Conservation (phyloP, 2,797 vertebrate species). For the Danio aesculapii region DNA sequence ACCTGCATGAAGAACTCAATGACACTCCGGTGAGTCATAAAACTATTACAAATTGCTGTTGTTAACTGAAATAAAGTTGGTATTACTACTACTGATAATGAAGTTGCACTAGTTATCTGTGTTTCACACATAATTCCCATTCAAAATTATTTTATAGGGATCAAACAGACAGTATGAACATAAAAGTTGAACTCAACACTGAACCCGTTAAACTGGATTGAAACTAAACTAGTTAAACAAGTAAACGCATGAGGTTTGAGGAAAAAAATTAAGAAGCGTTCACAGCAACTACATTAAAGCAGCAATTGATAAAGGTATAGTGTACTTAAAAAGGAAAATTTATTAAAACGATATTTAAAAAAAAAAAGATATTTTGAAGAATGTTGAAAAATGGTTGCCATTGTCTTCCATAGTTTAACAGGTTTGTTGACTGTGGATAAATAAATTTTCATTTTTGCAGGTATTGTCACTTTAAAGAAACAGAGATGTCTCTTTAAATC, state of each 20-base stretch:
- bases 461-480: too few relatives aligned
- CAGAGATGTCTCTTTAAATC: too few relatives aligned
- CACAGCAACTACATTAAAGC: neutral
- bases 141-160: too few relatives aligned
- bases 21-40: conserved; percentile 84
- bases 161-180: too few relatives aligned
- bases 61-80: neutral
- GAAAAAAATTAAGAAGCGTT: neutral
- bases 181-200: neutral
- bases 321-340: too few relatives aligned
- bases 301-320: neutral
- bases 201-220: conserved; percentile 16
- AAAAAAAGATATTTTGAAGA: too few relatives aligned
- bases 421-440: too few relatives aligned
- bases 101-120: neutral
- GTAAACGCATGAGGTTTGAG: neutral
- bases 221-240: neutral
- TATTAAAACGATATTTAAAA: too few relatives aligned
- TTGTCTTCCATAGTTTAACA: too few relatives aligned
- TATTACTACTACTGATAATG: neutral
- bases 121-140: neutral
- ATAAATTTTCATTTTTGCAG: too few relatives aligned
- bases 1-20: conserved; percentile 81
- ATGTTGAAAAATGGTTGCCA: too few relatives aligned
- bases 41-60: neutral